Evolutionary conservation across 2,113 vertebrate genomes (phyloP).

Genomic region (Mesoclemmys tuberculata): DNA sequence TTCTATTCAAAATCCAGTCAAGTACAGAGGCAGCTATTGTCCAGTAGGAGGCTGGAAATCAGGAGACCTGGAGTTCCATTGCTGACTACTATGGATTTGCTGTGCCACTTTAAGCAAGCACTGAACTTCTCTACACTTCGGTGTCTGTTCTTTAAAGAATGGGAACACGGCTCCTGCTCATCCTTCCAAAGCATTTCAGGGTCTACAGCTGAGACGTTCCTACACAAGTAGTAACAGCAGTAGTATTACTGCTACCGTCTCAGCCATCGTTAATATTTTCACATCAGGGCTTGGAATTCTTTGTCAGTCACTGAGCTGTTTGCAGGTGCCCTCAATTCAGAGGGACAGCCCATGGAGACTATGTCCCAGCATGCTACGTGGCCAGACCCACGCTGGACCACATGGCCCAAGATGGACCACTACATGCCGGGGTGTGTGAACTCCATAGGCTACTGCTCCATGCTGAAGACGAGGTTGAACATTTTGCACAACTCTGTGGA

Average conservation of each 20-base stretch:
- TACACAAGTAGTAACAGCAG: not conserved
- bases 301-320: not conserved
- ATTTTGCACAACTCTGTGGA: not conserved
- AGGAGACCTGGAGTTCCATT: not conserved
- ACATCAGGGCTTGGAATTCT: not conserved
- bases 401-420: not conserved
- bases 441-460: not conserved
- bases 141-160: not conserved
- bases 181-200: not conserved
- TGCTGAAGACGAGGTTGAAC: not conserved
- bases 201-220: not conserved
- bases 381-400: too few species aligned
- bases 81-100: accelerated
- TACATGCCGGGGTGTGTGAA: not conserved
- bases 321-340: accelerated
- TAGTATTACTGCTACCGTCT: not conserved
- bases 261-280: not conserved
- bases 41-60: not conserved
- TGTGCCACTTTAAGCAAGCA: not conserved
- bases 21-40: not conserved
- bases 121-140: not conserved
- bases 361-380: not conserved
- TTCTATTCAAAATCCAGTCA: too few species aligned
- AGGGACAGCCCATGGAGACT: accelerated
- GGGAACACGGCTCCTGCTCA: not conserved